Evolutionary conservation across 2,888 invertebrate species (phyloP).

Genomic region (Archaeoteleia sp.): DNA sequence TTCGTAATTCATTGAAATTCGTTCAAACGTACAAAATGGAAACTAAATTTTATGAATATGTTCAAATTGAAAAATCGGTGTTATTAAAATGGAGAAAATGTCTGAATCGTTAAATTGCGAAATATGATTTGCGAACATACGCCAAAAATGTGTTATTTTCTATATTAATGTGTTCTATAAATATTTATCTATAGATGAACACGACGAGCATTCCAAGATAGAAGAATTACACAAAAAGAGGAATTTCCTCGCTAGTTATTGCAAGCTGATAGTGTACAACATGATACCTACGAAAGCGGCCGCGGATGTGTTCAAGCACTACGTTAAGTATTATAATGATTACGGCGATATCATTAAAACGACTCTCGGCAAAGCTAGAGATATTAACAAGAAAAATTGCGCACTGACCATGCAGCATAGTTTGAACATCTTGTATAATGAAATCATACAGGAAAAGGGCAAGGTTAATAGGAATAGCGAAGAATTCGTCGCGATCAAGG

Average conservation of each 20-base stretch:
- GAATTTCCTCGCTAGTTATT: slow-evolving; percentile 96
- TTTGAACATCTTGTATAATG: slow-evolving; percentile 90
- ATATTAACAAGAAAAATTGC: slow-evolving; percentile 97
- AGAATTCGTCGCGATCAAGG: slow-evolving; percentile 92
- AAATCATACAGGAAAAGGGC: slow-evolving; percentile 76
- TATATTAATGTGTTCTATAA: too few species aligned
- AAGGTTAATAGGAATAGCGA: slow-evolving; percentile 83
- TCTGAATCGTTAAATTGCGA: too few species aligned
- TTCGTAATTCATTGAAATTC: too few species aligned
- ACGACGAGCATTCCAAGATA: slow-evolving; percentile 96
- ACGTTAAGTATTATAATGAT: slow-evolving; percentile 98
- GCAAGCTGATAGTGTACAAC: slow-evolving; percentile 98
- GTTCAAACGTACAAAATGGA: too few species aligned
- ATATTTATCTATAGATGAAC: slow-evolving; percentile 82
- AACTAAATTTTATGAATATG: too few species aligned
- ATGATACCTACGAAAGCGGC: slow-evolving; percentile 94
- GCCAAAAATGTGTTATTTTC: too few species aligned
- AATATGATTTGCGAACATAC: too few species aligned
- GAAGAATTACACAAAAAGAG: slow-evolving; percentile 97
- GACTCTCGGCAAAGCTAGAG: slow-evolving; percentile 96
- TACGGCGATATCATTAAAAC: slow-evolving; percentile 99
- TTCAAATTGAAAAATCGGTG: too few species aligned
- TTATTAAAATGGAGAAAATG: too few species aligned
- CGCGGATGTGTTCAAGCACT: slow-evolving; percentile 97
- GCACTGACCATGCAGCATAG: slow-evolving; percentile 95